phyloP scores from a whole-genome alignment of 2,113 vertebrate species.

The Anas platyrhynchos region DNA sequence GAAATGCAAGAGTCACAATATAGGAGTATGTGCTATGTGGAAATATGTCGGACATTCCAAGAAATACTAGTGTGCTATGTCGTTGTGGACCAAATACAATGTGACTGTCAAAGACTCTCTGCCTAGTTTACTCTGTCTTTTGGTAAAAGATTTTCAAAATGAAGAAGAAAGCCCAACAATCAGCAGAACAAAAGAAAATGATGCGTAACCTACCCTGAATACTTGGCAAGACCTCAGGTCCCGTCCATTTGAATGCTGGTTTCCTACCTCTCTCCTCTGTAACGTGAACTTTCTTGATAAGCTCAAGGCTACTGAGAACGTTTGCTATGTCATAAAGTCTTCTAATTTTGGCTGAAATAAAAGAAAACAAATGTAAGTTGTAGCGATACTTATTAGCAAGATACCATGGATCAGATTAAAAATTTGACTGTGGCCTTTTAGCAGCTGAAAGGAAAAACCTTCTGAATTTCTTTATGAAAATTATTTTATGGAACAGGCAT shows the following conservation, averaged over 20 bases:
- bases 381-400: background rate
- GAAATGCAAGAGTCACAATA: background rate
- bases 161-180: background rate
- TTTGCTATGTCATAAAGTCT: slow-evolving; percentile 97
- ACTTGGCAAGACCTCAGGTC: slow-evolving; percentile 82
- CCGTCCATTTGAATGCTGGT: slow-evolving; percentile 96
- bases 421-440: background rate
- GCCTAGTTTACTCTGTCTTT: background rate
- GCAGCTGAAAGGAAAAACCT: background rate
- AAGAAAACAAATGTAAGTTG: background rate
- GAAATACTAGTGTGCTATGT: background rate
- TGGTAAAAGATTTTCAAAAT: background rate
- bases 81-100: background rate
- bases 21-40: background rate
- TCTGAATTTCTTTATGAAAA: background rate
- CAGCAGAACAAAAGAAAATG: background rate
- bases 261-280: slow-evolving; percentile 91
- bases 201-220: slow-evolving; percentile 75
- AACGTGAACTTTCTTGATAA: slow-evolving; percentile 95
- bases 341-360: slow-evolving; percentile 90
- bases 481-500: background rate
- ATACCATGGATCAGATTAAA: background rate
- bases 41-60: background rate
- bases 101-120: background rate
- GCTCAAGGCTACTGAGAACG: slow-evolving; percentile 92